Evolutionary conservation across 2,113 vertebrate genomes (phyloP), one percentile per base, ranked within the genome.

Genomic region (Orientallactaga bullata): DNA sequence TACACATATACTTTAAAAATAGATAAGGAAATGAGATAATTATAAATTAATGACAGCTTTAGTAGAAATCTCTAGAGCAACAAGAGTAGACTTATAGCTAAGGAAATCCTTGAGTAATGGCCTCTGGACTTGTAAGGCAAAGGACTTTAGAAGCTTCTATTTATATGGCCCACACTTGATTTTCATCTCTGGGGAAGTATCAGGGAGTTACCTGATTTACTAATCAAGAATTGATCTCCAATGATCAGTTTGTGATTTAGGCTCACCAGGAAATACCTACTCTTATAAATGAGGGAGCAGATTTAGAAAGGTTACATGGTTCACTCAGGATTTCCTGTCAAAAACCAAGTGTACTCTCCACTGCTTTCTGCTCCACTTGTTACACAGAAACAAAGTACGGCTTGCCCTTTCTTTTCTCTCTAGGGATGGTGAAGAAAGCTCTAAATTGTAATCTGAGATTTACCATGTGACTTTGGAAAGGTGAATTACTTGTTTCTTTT

Each of bases 271-370:
- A 68, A 37, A n/a, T 74, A 55, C 63, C 7, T 61, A 39, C 63
- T 77, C 87, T 90, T 84, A 55, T 88, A 72, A 85, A 65, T n/a
- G 24, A 95, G 65, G 69, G 79, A 30, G 78, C n/a, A 37, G 4
- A 11, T 84, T 86, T n/a, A 76, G 69, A 78, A 37, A 85, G n/a
- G 39, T 86, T 74, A 63, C 77, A 63, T 86, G 47, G 47, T 85
- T 94, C 91, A 87, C 17, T 32, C 55, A 89, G 51, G n/a, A 17
- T 55, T 93, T 92, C 32, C 89, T 84, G n/a, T 63, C 47, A 47
- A 88, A 88, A 68, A 28, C 60, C 51, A 35, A 93, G 58, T 47
- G 0, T n/a, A 3, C 81, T 88, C n/a, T 32, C 9, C 10, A 32
- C 73, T 77, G 24, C 7, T 28, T 65, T 21, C 28, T 13, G 28